Base-by-base conservation (phyloP, 2,888 invertebrate species). In the Pseudococcus longispinus region DNA sequence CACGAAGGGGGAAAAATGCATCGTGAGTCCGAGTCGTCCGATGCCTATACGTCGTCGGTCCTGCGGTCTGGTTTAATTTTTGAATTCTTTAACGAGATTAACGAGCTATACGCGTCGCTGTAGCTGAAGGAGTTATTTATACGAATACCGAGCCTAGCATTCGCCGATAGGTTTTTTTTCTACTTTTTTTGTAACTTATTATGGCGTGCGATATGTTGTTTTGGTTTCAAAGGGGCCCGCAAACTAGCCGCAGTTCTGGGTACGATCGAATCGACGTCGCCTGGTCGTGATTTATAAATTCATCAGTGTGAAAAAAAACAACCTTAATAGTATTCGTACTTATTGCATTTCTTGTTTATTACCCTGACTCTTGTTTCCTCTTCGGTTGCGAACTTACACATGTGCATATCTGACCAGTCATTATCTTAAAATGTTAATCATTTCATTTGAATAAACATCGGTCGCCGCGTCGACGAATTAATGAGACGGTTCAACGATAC, bases 361-460 rank as follows among this genome's bases (percentile, higher is more conserved):
- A 80, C 42, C 13, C 77, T 26, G 77, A 42, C 42, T 60, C 60
- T 5, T 37, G 29, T 74, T 74, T 60, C 32, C 13, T 80, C n/a
- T 42, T 80, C 20, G 37, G 42, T 42, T 42, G 77, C 77, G 20
- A 80, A 70, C 29, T 70, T 29, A 70, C 70, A 29, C 70, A 70
- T 70, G 29, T 29, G 29, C 70, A 70, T 70, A 70, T 70, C 70
- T 42, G 77, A 80, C 20, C n/a, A 80, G 42, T 80, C 77, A 80
- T 80, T 80, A 80, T 80, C 77, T 42, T 80, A 42, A 80, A 80
- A 80, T 37, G 42, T 80, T 80, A 80, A 80, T 80, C 42, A 80
- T 80, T 77, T 80, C 77, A 80, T 80, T 80, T 80, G 77, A 80
- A 80, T 80, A 80, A 60, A 60, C 60, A 60, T 60, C 20, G 20